Evolutionary conservation across 2,113 vertebrate genomes (phyloP).

Genomic region (Pteronura brasiliensis): DNA sequence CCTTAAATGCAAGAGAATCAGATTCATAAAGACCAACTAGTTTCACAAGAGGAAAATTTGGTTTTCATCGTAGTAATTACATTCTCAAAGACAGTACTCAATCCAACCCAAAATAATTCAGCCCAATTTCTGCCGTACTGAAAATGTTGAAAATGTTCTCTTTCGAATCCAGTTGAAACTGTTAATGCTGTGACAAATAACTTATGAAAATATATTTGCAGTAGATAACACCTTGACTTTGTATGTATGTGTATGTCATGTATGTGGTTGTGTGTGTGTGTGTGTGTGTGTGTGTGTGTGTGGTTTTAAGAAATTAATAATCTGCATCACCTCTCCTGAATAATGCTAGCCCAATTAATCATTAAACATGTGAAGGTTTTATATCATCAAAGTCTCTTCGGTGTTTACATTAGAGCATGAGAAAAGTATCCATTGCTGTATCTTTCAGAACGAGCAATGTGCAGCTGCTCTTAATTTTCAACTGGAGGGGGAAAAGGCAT

Average conservation of each 20-base stretch:
- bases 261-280: too few relatives aligned
- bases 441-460: not conserved
- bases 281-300: not conserved
- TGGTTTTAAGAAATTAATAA: not conserved
- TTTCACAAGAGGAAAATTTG: not conserved
- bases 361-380: not conserved
- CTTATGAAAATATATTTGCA: not conserved
- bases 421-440: not conserved
- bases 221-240: not conserved
- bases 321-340: not conserved
- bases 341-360: not conserved
- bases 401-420: not conserved
- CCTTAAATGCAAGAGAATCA: not conserved
- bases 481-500: not conserved
- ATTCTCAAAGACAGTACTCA: not conserved
- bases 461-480: not conserved
- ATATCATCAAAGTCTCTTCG: not conserved
- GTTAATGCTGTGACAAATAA: not conserved
- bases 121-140: not conserved
- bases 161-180: not conserved
- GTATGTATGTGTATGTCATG: rapidly evolving
- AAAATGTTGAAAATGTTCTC: not conserved
- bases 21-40: not conserved
- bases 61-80: not conserved
- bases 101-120: not conserved